A percentile compares a stretch with the other conserved stretches of the same genome.
Conservation (phyloP, 1,140 invertebrate genomes). For the Patella vulgata region DNA sequence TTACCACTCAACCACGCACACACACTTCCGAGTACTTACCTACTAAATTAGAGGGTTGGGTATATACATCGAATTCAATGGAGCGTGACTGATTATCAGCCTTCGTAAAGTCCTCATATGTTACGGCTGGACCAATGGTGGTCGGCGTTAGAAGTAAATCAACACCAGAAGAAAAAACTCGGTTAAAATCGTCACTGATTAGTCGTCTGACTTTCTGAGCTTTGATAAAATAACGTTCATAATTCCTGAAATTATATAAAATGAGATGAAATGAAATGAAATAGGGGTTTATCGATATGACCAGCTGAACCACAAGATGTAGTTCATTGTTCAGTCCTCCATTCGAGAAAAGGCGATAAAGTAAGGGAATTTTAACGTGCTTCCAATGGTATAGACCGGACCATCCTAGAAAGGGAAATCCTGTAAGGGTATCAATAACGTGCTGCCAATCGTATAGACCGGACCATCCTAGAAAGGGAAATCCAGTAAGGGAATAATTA, state of each 20-base stretch:
- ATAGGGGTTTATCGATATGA: background rate
- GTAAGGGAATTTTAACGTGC: too few species aligned
- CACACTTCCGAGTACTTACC: too few species aligned
- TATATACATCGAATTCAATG: conserved; percentile 92
- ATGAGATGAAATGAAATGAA: background rate
- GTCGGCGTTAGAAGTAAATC: conserved; percentile 93
- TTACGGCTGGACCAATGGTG: conserved; percentile 84
- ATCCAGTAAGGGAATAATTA: too few species aligned
- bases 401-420: too few species aligned
- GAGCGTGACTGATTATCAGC: conserved; percentile 86
- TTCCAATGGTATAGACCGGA: too few species aligned
- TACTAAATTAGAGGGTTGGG: conserved; percentile 95
- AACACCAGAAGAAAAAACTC: conserved; percentile 77
- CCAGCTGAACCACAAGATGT: background rate
- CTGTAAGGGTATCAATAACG: too few species aligned
- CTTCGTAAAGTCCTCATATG: conserved; percentile 79
- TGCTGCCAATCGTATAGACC: too few species aligned
- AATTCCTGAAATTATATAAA: conserved; percentile 75
- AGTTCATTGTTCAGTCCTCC: too few species aligned
- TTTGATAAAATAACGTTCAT: conserved; percentile 91
- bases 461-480: too few species aligned
- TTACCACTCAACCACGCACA: too few species aligned
- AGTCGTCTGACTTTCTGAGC: conserved; percentile 89
- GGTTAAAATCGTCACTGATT: conserved; percentile 87
- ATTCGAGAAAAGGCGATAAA: too few species aligned